Conservation (phyloP, 2,888 invertebrate genomes). For the Zaprionus lineosus region DNA sequence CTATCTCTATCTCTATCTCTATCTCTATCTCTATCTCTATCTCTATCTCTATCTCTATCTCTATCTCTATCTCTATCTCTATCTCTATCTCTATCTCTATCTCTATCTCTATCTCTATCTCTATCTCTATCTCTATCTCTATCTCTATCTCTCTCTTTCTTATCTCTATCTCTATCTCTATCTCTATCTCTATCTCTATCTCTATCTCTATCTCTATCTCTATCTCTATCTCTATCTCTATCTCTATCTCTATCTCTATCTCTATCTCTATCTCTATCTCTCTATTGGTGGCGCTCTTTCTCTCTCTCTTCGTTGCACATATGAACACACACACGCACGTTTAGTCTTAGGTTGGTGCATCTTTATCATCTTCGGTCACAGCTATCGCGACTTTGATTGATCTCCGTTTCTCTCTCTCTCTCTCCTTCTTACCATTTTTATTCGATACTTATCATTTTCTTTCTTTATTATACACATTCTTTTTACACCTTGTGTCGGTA, state of each 20-base stretch:
- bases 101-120: neutral
- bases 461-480: slow-evolving; percentile 8
- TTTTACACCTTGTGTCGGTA: slow-evolving; percentile 9
- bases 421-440: no score
- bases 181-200: neutral
- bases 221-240: neutral
- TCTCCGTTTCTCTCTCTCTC: neutral
- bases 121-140: neutral
- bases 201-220: neutral
- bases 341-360: neutral
- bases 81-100: no score
- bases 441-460: no score
- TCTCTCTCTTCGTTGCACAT: neutral
- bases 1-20: slow-evolving; percentile 33
- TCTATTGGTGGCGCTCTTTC: neutral
- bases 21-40: slow-evolving; percentile 6
- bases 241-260: neutral
- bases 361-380: no score
- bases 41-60: no score
- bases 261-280: slow-evolving; percentile 12
- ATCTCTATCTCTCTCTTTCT: neutral
- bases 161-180: neutral
- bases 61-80: no score
- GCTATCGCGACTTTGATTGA: no score
- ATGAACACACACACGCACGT: neutral